Evolutionary conservation across 2,113 vertebrate species (phyloP).

Genomic region (Ceyx margarethae): DNA sequence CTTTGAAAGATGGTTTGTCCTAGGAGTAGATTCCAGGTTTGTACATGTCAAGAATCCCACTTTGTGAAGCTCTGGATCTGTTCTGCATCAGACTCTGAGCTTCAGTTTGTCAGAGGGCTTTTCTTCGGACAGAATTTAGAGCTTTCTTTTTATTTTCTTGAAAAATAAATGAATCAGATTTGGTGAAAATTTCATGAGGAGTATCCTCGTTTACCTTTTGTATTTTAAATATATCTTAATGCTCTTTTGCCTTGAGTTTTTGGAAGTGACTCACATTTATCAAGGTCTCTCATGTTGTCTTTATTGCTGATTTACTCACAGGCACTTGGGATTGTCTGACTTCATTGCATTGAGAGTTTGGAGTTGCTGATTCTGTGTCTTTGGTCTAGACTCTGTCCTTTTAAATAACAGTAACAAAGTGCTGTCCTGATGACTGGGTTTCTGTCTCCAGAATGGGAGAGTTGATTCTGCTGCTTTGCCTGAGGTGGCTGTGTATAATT

Average conservation of each 20-base stretch:
- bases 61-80: neutral
- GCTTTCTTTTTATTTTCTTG: neutral
- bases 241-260: neutral
- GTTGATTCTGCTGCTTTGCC: neutral
- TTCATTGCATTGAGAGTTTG: slow-evolving; percentile 22
- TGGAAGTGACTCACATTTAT: neutral
- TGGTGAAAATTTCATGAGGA: neutral
- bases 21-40: neutral
- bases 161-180: neutral
- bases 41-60: fast-evolving
- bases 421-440: neutral
- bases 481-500: neutral
- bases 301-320: slow-evolving; percentile 25
- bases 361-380: slow-evolving; percentile 46
- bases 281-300: neutral
- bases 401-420: neutral
- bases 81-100: neutral
- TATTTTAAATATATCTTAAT: neutral
- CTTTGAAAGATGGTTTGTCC: neutral
- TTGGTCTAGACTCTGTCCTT: slow-evolving; percentile 39
- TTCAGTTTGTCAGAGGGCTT: neutral
- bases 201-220: neutral
- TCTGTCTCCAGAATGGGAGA: neutral
- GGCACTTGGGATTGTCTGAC: slow-evolving; percentile 26
- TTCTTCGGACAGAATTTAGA: neutral